Percentiles rank a stretch among this genome's conserved stretches.
phyloP scores from a whole-genome alignment of 2,113 vertebrate genomes.

The Alectura lathami region DNA sequence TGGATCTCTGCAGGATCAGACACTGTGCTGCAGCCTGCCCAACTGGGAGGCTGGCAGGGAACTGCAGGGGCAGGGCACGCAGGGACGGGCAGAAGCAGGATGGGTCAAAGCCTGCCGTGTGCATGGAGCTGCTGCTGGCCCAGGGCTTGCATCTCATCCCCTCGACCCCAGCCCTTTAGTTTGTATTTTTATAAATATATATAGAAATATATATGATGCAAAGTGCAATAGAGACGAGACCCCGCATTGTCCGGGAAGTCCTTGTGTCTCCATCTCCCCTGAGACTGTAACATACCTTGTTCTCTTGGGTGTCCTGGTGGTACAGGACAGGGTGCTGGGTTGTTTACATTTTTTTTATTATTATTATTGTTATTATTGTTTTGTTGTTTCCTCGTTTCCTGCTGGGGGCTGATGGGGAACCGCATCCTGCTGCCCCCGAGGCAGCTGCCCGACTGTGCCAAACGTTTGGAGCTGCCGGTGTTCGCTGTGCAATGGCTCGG shows the following conservation, averaged over 20 bases:
- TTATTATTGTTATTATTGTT: background rate
- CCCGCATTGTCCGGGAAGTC: background rate
- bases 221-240: slow-evolving; percentile 73
- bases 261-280: slow-evolving; percentile 59
- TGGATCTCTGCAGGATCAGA: background rate
- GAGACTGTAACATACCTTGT: slow-evolving; percentile 30
- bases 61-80: background rate
- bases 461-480: background rate
- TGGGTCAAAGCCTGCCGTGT: accelerated
- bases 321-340: slow-evolving; percentile 32
- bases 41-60: background rate
- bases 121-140: background rate
- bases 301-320: slow-evolving; percentile 22
- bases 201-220: slow-evolving; percentile 58
- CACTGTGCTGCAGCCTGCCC: background rate
- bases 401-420: background rate
- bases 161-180: slow-evolving; percentile 47
- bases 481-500: accelerated
- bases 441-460: slow-evolving; percentile 13
- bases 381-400: background rate
- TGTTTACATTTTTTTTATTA: background rate
- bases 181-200: slow-evolving; percentile 69
- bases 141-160: slow-evolving; percentile 38
- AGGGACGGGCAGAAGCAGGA: background rate
- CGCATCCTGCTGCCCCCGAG: background rate